Evolutionary conservation across 64 coral and sea anemone species (phyloP).

Genomic region (Dendrophyllia cribrosa): DNA sequence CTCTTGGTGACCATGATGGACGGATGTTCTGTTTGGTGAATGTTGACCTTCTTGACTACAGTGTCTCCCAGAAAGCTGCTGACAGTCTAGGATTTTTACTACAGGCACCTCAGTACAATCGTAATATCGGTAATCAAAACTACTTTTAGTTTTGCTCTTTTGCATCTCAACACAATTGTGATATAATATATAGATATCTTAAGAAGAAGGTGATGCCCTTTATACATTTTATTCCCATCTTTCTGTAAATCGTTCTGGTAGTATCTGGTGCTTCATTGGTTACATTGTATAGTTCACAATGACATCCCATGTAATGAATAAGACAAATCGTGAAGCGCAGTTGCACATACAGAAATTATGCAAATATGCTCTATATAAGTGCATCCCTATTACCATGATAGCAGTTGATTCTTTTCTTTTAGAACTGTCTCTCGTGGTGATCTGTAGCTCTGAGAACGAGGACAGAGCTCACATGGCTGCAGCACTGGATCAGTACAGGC

Average conservation of each 20-base stretch:
- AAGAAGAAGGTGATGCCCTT: no score
- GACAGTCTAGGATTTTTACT: constrained; percentile 43
- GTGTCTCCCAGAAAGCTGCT: constrained; percentile 72
- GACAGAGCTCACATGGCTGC: constrained; percentile 81
- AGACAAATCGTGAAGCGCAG: no score
- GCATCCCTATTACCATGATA: no score
- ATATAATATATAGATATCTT: no score
- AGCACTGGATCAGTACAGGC: constrained; percentile 77
- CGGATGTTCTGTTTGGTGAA: constrained; percentile 79
- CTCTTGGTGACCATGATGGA: constrained; percentile 56
- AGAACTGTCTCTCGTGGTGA: constrained; percentile 69
- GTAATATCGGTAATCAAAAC: constrained; percentile 48
- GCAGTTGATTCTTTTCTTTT: neutral
- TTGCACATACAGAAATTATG: no score
- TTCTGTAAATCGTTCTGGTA: no score
- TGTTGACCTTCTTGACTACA: constrained; percentile 68
- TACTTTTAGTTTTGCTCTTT: neutral
- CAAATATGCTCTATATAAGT: no score
- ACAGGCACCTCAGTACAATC: constrained; percentile 14
- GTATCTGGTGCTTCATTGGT: no score
- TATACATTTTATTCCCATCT: no score
- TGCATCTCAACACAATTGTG: neutral
- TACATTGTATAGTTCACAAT: no score
- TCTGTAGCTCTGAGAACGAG: constrained; percentile 89
- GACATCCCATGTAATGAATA: no score